phyloP scores from a whole-genome alignment of 1,140 invertebrate species.

The Oedothorax gibbosus region DNA sequence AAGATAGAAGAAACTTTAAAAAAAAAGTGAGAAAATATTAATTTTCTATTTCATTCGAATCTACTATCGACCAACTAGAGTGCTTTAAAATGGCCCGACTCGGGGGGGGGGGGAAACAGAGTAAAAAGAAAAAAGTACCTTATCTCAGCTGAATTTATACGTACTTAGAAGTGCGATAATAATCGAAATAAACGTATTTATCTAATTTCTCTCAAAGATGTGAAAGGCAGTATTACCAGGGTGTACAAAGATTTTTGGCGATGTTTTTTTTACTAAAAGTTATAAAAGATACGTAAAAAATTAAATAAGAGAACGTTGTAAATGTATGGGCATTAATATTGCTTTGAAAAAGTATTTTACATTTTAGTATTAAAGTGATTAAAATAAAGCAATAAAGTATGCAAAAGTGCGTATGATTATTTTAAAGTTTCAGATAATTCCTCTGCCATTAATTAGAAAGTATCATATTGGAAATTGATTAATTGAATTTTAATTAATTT shows the following conservation, averaged over 20 bases:
- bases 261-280: no score
- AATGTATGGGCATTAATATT: no score
- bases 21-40: slow-evolving; percentile 26
- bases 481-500: no score
- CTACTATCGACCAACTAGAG: slow-evolving; percentile 23
- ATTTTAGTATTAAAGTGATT: no score
- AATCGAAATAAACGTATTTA: slow-evolving; percentile 12
- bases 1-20: slow-evolving; percentile 4
- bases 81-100: slow-evolving; percentile 26
- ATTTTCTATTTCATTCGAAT: slow-evolving; percentile 40
- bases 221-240: not conserved
- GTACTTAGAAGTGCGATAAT: not conserved
- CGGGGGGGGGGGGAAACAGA: not conserved
- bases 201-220: not conserved
- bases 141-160: slow-evolving; percentile 3
- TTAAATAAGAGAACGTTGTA: no score
- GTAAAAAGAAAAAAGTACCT: slow-evolving; percentile 11
- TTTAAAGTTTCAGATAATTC: no score
- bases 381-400: no score
- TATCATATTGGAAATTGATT: no score
- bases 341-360: no score
- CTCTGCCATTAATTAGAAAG: no score
- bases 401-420: no score
- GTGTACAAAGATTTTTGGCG: not conserved
- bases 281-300: no score